Base-by-base conservation (phyloP, 2,797 vertebrate species). In the Trachurus trachurus region DNA sequence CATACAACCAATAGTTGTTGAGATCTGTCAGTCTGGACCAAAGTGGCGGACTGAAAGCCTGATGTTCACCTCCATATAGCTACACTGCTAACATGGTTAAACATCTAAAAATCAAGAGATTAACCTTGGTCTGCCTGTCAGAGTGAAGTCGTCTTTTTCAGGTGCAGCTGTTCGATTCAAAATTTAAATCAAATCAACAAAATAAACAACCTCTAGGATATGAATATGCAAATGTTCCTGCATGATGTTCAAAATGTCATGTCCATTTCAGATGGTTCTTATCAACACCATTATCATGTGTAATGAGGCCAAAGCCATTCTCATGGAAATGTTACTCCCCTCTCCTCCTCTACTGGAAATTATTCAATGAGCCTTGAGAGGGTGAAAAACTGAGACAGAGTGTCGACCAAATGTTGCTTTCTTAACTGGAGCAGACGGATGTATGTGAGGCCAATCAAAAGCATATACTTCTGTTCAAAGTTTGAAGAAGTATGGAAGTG, bases 241-340 rank as follows among this genome's bases (percentile, higher is more conserved):
- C 80, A 42, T 45, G 45, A 65, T 71, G 59, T 19, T 37, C 15
- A 66, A 77, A 89, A 89, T 89, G 76, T 78, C 82, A 76, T 6
- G 26, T 49, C 34, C 70, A 70, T 86, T 89, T 83, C 65, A 73
- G 34, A 71, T 22, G 11, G 66, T 71, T 63, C 76, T 87, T 76
- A 75, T 82, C 60, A 80, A 49, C 44, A 2, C 49, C 57, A 82
- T 90, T 86, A 86, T 84, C 68, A 82, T 79, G 67, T 62, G 64
- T 75, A 87, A 91, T 84, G 68, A 85, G 81, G 63, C 58, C 21
- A 40, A 78, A 54, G 56, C 53, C 34, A 71, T 89, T 92, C 37
- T 79, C 21, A 87, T 89, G 89, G 62, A 89, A 89, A 90, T 92
- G 0, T 11, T 9, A 17, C 60, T 60, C 61, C 10, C 5, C 21